Evolutionary conservation across 2,888 invertebrate genomes (phyloP), one percentile per base, ranked within the genome.

Genomic region (Leistus spinibarbis): DNA sequence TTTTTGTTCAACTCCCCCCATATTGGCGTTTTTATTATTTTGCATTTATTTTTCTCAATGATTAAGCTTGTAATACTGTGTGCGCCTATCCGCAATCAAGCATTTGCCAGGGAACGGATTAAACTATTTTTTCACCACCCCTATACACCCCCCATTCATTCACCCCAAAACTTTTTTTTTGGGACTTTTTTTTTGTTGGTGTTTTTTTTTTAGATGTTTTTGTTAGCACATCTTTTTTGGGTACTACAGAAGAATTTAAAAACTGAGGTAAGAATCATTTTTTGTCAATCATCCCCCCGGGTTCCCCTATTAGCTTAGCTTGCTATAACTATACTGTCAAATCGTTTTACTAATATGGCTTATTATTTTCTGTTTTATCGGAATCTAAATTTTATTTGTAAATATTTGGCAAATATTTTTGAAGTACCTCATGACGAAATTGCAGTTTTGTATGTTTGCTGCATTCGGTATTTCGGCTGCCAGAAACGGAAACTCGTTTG

Each of bases 81-180:
- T 76, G 67, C 60, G 65, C 64, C 79, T 77, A 76, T 76, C 77
- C 79, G 81, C 81, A 89, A 90, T 90, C 90, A 87, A 90, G 90
- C 89, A 87, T 89, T 89, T 89, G 89, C 87, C 89, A 90, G 90
- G 90, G 87, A 88, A 86, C 88, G 88, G 86, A 85, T 84, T 86
- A 84, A 84, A 85, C 84, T 86, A 86, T 84, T 87, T 83, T 83
- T 82, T 84, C 81, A 81, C 82, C 79, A 79, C 78, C 77, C 74
- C 76, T 78, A 79, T 79, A 77, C 77, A 54, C 53, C 20, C n/a
- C 54, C 64, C 54, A 63, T 16, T 20, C 57, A 40, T 40, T 40
- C 40, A 2, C 5, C 10, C 40, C 40, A 40, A 63, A 23, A 63
- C 19, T 1, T 22, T 16, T 62, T 65, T 73, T 68, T 74, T 68